These are phyloP conservation scores for Echinops telfairi DNA, from an alignment of 2,113 vertebrate genomes.

Conservation along the genomic window DNA sequence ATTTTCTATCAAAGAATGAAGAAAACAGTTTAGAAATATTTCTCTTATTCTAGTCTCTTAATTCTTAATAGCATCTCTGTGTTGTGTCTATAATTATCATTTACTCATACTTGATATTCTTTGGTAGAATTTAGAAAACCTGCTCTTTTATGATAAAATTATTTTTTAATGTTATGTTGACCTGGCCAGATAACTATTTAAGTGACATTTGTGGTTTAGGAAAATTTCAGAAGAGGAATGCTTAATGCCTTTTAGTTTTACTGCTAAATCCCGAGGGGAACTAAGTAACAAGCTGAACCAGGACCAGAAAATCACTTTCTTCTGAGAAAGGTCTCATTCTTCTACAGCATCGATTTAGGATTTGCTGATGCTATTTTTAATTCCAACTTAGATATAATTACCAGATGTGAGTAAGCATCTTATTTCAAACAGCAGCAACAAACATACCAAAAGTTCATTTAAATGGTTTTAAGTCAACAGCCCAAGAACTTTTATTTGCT, in stretches of 20 bases:
- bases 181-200: constrained; percentile 21
- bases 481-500: constrained; percentile 24
- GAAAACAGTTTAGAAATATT: neutral
- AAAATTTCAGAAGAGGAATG: constrained; percentile 50
- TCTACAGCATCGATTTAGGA: neutral
- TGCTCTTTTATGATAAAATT: constrained; percentile 20
- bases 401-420: neutral
- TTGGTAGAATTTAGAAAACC: constrained; percentile 11
- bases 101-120: neutral
- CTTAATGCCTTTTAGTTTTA: constrained; percentile 44
- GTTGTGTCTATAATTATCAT: constrained; percentile 13
- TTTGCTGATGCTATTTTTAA: constrained; percentile 16
- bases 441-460: constrained; percentile 44
- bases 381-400: constrained; percentile 47
- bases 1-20: neutral
- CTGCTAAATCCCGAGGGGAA: neutral
- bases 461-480: constrained; percentile 48
- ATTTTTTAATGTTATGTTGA: constrained; percentile 21
- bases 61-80: neutral
- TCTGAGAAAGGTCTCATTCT: neutral
- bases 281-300: neutral
- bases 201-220: constrained; percentile 60
- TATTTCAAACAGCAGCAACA: constrained; percentile 7
- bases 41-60: neutral
- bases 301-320: constrained; percentile 1